These are phyloP conservation scores for Aproaerema taeniolella DNA, from an alignment of 2,888 invertebrate genomes.

Conservation along the genomic window DNA sequence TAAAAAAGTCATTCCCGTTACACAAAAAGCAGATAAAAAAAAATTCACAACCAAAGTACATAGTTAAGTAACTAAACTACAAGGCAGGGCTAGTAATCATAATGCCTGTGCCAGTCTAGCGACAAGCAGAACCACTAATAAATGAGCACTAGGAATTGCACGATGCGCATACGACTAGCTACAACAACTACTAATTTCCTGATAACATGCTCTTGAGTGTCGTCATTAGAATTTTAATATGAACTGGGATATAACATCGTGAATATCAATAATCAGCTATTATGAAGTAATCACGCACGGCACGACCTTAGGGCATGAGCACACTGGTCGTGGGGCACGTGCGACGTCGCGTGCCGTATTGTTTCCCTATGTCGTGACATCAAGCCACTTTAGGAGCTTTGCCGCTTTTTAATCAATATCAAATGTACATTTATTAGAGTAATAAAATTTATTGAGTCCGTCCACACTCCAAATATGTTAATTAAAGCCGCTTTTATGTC, in stretches of 20 bases:
- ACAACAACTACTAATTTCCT: not conserved
- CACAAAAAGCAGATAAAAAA: too few species aligned
- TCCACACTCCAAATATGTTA: too few species aligned
- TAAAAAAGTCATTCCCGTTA: too few species aligned
- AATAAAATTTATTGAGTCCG: slow-evolving; percentile 3
- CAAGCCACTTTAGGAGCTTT: slow-evolving; percentile 21
- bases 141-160: too few species aligned
- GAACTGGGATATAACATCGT: slow-evolving; percentile 4
- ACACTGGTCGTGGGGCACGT: slow-evolving; percentile 44
- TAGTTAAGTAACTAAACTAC: too few species aligned
- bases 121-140: too few species aligned
- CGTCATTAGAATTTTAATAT: slow-evolving; percentile 10
- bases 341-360: slow-evolving; percentile 50
- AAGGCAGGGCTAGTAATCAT: too few species aligned
- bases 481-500: too few species aligned
- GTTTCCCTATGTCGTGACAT: slow-evolving; percentile 20
- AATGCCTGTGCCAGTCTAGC: too few species aligned
- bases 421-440: slow-evolving; percentile 21
- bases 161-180: not conserved
- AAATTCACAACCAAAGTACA: too few species aligned
- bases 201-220: slow-evolving; percentile 6
- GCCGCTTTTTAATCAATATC: slow-evolving; percentile 29
- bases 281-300: slow-evolving; percentile 33
- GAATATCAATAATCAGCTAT: slow-evolving; percentile 16
- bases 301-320: slow-evolving; percentile 54